These are phyloP conservation scores for Nomia melanderi DNA, from an alignment of 1,140 invertebrate species.

Conservation along the genomic window DNA sequence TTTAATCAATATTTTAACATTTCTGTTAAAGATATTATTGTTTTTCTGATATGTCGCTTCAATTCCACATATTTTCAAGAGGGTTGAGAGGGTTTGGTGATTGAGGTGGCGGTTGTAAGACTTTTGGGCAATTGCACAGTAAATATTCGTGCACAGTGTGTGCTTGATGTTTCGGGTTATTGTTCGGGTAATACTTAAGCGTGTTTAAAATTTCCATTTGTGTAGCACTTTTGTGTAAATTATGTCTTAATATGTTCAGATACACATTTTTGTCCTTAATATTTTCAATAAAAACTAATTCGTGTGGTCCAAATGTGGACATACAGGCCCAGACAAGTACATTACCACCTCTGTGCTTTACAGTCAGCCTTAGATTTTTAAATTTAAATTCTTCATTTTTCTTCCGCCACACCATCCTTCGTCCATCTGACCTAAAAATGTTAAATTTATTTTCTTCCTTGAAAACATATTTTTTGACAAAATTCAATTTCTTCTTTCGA, in stretches of 20 bases:
- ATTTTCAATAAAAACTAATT: neutral
- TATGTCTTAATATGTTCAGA: neutral
- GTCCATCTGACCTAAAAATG: neutral
- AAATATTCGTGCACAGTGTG: conserved; percentile 5
- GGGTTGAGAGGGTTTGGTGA: neutral
- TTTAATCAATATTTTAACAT: neutral
- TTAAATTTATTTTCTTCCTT: conserved; percentile 11
- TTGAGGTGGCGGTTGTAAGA: neutral
- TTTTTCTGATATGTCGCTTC: neutral
- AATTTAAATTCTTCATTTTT: neutral
- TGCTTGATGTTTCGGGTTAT: neutral
- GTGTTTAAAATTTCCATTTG: neutral
- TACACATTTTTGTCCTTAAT: neutral
- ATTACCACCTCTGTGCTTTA: neutral
- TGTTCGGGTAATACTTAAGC: neutral
- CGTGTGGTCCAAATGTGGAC: neutral
- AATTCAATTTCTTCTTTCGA: no score
- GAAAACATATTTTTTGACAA: no score
- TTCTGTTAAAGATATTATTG: neutral
- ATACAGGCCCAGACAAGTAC: neutral
- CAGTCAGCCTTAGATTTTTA: neutral
- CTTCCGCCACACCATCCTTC: neutral
- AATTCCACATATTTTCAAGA: no score
- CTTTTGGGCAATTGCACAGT: neutral
- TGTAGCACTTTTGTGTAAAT: neutral